Base-by-base conservation (phyloP, 2,113 vertebrate species). In the Aegotheles bennettii region DNA sequence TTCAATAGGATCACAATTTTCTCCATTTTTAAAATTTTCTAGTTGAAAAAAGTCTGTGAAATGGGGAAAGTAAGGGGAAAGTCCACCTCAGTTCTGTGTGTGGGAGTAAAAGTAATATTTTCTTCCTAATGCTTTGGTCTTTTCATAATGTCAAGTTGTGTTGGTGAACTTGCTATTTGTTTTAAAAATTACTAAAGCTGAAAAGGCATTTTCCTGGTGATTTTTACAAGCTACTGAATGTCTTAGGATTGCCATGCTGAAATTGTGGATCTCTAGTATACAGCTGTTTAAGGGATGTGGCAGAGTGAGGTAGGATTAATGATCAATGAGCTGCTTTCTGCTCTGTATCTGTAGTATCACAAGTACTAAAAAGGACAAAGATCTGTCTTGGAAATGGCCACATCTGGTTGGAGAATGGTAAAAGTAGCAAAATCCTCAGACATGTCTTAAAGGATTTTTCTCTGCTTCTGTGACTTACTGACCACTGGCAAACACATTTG, bases 1-100 rank as follows among this genome's bases (percentile, higher is more conserved):
- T 73, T 95, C 7, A 60, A 53, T 3, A 57, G n/a, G 85, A 83
- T 68, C 67, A 67, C 11, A 20, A n/a, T 87, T 93, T 87, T 73
- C 35, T 80, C 10, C 6, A 53, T 19, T 80, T 80, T 6, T 18
- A 57, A 61, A 70, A 56, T 45, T 69, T 51, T 48, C 7, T n/a
- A 29, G 3, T 50, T 71, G 50, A 21, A 50, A 63, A 82, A 63
- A 26, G 1, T 33, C 43, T 35, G 40, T 76, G 23, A 74, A 70
- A 61, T 20, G 14, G 4, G 4, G 7, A 74, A 15, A 84, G 5
- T 42, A 35, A 60, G 31, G 36, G 28, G 33, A n/a, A 80, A 74
- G 29, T 36, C 19, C 17, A 42, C 13, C 11, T 53, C 16, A 23
- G 0, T 48, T 51, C 11, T 53, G 13, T 29, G 25, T 2, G 25